Percentiles rank a stretch among this genome's conserved stretches.
Conservation (phyloP, 2,797 vertebrate species). For the Octomys mimax region DNA sequence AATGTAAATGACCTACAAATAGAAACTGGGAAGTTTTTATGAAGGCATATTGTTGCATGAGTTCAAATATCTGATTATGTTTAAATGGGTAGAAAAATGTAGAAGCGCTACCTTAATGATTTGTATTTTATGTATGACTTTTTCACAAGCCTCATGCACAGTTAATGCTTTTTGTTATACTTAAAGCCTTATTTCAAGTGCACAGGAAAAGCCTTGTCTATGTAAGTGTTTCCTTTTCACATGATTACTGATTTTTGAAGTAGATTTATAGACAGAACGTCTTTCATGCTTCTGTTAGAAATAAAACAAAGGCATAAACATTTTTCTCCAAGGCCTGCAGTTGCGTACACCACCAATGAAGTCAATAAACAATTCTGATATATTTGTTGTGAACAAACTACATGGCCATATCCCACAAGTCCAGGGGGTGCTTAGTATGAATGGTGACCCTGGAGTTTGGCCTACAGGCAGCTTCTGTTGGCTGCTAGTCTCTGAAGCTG, state of each 20-base stretch:
- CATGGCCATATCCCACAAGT: not conserved
- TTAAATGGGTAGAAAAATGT: constrained; percentile 40
- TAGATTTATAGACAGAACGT: constrained; percentile 17
- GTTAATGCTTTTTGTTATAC: not conserved
- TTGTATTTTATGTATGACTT: constrained; percentile 46
- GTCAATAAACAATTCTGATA: not conserved
- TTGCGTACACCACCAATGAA: constrained; percentile 57
- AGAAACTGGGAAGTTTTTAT: constrained; percentile 49
- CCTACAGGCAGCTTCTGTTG: not conserved
- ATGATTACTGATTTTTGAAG: constrained; percentile 41
- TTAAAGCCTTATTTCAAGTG: constrained; percentile 10
- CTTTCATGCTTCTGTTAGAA: constrained; percentile 36
- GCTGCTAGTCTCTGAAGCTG: constrained; percentile 39
- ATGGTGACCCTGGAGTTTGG: constrained; percentile 1
- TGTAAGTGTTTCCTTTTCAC: constrained; percentile 44
- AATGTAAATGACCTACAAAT: constrained; percentile 44
- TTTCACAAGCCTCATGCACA: not conserved
- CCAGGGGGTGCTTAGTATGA: not conserved
- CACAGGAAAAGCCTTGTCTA: not conserved
- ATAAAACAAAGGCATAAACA: constrained; percentile 6
- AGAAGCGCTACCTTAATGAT: not conserved
- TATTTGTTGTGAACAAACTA: not conserved
- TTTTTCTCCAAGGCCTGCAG: constrained; percentile 38
- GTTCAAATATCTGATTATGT: constrained; percentile 57
- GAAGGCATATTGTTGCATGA: constrained; percentile 7